Evolutionary conservation across 2,888 invertebrate genomes (phyloP).

Genomic region (Tetranychus piercei): DNA sequence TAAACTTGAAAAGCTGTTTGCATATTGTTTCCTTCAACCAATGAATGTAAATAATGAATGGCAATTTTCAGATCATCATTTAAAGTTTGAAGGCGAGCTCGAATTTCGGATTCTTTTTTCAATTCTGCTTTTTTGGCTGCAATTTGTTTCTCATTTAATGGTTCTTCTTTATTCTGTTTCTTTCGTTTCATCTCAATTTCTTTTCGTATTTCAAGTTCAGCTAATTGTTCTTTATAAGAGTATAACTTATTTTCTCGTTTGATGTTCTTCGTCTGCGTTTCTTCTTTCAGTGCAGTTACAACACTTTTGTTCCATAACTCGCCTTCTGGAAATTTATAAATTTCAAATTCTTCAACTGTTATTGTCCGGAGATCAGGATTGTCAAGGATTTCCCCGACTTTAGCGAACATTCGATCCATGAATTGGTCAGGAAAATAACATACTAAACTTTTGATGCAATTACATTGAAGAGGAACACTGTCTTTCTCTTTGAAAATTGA

Average conservation of each 20-base stretch:
- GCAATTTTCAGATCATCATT: slow-evolving; percentile 30
- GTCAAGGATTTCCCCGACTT: slow-evolving; percentile 42
- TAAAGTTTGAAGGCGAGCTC: slow-evolving; percentile 47
- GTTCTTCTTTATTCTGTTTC: slow-evolving; percentile 38
- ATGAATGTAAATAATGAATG: slow-evolving; percentile 31
- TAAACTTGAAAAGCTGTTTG: slow-evolving; percentile 41
- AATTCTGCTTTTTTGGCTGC: slow-evolving; percentile 70
- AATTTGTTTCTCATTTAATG: slow-evolving; percentile 35
- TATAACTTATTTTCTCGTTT: slow-evolving; percentile 90
- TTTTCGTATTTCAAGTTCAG: slow-evolving; percentile 73
- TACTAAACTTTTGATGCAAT: slow-evolving; percentile 13
- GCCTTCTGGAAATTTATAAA: slow-evolving; percentile 64
- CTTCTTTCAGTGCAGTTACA: slow-evolving; percentile 44
- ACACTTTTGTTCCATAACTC: slow-evolving; percentile 75
- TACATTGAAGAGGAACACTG: background rate
- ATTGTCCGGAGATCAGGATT: slow-evolving; percentile 43
- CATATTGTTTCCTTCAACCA: slow-evolving; percentile 37
- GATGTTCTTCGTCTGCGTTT: slow-evolving; percentile 42
- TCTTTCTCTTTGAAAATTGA: background rate
- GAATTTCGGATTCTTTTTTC: slow-evolving; percentile 60
- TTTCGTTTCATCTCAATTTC: slow-evolving; percentile 73
- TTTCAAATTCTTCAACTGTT: slow-evolving; percentile 58
- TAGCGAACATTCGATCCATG: slow-evolving; percentile 42
- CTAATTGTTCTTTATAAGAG: slow-evolving; percentile 86
- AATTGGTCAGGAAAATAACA: slow-evolving; percentile 11